Percentiles rank a stretch among this genome's conserved stretches.
phyloP scores from a whole-genome alignment of 2,888 invertebrate species.

The Nezara viridula region DNA sequence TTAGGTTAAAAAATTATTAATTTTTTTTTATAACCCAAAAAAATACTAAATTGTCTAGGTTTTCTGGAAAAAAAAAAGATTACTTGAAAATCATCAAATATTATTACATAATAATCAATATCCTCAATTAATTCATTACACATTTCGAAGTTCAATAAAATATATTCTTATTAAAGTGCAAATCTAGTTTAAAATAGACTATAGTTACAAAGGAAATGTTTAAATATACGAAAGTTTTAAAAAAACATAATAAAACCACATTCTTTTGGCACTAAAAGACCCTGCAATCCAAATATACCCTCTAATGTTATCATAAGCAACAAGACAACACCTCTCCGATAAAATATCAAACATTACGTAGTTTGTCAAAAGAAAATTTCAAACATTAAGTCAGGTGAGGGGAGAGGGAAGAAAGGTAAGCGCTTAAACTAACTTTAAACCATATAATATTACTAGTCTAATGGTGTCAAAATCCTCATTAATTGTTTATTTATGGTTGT shows the following conservation, averaged over 20 bases:
- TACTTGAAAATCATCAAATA: background rate
- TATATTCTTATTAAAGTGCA: background rate
- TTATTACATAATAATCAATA: background rate
- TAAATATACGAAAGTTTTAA: background rate
- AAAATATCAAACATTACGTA: background rate
- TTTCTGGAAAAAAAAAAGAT: background rate
- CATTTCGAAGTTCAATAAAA: background rate
- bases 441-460: too few species aligned
- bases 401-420: too few species aligned
- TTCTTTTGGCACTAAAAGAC: conserved; percentile 59
- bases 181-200: background rate
- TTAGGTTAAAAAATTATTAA: background rate
- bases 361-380: background rate
- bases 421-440: too few species aligned
- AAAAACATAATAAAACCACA: background rate
- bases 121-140: background rate
- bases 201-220: background rate
- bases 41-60: background rate
- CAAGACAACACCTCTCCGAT: background rate
- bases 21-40: background rate
- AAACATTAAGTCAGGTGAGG: background rate
- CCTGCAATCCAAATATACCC: conserved; percentile 57
- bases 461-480: too few species aligned
- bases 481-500: too few species aligned
- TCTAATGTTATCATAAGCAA: conserved; percentile 45